Percentiles rank a stretch among this genome's conserved stretches.
Evolutionary conservation across 2,888 invertebrate genomes (phyloP).

Genomic region (Anaspis maculata): DNA sequence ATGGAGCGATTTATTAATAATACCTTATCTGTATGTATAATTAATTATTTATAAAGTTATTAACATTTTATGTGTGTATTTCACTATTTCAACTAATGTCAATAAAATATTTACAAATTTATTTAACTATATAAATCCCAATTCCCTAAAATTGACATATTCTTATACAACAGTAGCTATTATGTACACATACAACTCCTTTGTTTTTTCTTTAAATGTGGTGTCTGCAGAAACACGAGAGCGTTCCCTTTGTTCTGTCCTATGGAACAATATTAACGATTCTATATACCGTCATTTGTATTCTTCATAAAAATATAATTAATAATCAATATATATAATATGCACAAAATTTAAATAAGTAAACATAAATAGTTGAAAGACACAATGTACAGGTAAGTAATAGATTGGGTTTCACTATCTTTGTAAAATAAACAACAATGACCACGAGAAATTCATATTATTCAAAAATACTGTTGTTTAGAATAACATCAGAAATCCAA

Average conservation of each 20-base stretch:
- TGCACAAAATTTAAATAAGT: conserved; percentile 29
- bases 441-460: no score
- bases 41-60: conserved; percentile 46
- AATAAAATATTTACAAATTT: conserved; percentile 50
- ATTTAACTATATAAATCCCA: conserved; percentile 49
- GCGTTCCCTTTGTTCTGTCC: no score
- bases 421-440: no score
- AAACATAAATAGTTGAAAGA: conserved; percentile 29
- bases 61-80: conserved; percentile 44
- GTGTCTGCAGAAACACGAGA: no score
- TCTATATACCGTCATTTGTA: conserved; percentile 37
- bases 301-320: no score
- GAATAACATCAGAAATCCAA: conserved; percentile 9
- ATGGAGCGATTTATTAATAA: conserved; percentile 43
- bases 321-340: conserved; percentile 35
- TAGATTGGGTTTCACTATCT: no score
- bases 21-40: conserved; percentile 44
- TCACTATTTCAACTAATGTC: conserved; percentile 48
- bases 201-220: no score
- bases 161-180: conserved; percentile 53
- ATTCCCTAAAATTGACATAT: conserved; percentile 65
- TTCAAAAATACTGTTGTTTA: conserved; percentile 20
- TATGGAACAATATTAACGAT: conserved; percentile 39
- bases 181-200: conserved; percentile 17
- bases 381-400: no score